Evolutionary conservation across 2,888 invertebrate species (phyloP), one percentile per base, ranked within the genome.

Genomic region (Leptinotarsa tumamoca): DNA sequence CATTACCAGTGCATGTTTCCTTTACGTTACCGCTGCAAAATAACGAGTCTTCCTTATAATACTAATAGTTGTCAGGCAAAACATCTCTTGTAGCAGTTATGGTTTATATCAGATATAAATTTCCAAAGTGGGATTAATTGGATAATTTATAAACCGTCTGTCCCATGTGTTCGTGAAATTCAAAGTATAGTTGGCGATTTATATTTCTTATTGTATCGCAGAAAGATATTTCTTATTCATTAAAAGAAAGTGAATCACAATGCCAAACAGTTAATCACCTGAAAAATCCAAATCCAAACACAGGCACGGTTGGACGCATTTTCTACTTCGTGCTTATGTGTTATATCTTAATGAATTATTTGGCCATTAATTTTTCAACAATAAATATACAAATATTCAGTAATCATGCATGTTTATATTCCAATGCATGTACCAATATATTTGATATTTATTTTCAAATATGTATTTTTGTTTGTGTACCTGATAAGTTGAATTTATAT

Each of bases 1-100:
- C 63, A 63, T 63, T 63, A 63, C 33, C 63, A n/a, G 33, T 63
- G 33, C 43, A 43, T 33, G 63, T 63, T n/a, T 63, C 63, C 33
- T 63, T 63, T 14, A 33, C 63, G 17, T 43, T 4, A 63, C 63
- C 33, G 43, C 33, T 63, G n/a, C 33, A 15, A 63, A 63, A 63
- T 63, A 43, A 63, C 58, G 58, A 58, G 52, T 58, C 63, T 33
- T 21, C 63, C 78, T 77, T 79, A 80, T 84, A 83, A 83, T 82
- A 82, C 84, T 83, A 83, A 84, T 84, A 83, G 82, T 82, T 84
- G 83, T 83, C 80, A 78, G 77, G 79, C 78, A 71, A 74, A 80
- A 83, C 80, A 83, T 83, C 78, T 78, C 77, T 74, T 71, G 73
- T 78, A 77, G 75, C 74, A 67, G 75, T 76, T 74, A 72, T 77